A percentile compares a stretch with the other conserved stretches of the same genome.
These are phyloP conservation scores for Icerya purchasi DNA, from an alignment of 2,888 invertebrate genomes.

Conservation along the genomic window DNA sequence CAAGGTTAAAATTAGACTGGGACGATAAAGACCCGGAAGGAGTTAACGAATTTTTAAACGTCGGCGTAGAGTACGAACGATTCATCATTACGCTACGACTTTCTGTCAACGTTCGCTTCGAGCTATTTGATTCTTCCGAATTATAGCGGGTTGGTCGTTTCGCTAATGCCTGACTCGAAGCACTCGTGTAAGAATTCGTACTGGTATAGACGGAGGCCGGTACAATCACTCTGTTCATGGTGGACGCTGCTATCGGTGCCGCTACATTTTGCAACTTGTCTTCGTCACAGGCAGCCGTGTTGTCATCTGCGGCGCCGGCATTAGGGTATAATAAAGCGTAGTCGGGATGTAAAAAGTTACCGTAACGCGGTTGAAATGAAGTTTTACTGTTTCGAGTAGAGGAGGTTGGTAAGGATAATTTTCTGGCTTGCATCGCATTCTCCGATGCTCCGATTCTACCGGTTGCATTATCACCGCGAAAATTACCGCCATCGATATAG, in stretches of 20 bases:
- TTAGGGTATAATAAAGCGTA: slow-evolving; percentile 11
- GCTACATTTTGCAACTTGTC: slow-evolving; percentile 1
- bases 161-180: too few species aligned
- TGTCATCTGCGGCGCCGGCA: slow-evolving; percentile 5
- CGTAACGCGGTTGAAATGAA: slow-evolving; percentile 13
- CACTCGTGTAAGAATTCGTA: too few species aligned
- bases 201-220: neutral
- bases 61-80: neutral
- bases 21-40: neutral
- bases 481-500: neutral
- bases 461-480: neutral
- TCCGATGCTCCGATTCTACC: neutral
- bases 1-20: neutral
- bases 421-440: neutral
- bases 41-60: neutral
- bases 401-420: neutral
- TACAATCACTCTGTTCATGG: neutral
- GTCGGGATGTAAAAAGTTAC: slow-evolving; percentile 13
- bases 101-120: too few species aligned
- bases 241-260: neutral
- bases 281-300: neutral
- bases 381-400: neutral
- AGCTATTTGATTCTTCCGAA: too few species aligned
- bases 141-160: too few species aligned
- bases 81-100: neutral